phyloP scores from a whole-genome alignment of 2,113 vertebrate genomes.

The Hiodon alosoides region DNA sequence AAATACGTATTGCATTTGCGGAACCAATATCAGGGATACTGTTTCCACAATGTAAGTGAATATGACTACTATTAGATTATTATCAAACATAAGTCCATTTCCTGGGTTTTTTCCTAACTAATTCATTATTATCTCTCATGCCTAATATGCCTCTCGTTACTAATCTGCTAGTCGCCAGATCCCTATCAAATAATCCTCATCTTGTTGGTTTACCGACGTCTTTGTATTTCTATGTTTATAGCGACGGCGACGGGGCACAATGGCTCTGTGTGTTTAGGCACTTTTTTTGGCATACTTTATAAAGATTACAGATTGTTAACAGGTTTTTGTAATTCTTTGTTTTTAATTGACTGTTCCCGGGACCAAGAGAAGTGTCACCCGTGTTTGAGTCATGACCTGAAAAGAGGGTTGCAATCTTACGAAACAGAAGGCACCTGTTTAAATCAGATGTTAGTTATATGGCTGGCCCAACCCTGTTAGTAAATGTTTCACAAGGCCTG shows the following conservation, averaged over 20 bases:
- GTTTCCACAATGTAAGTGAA: constrained; percentile 8
- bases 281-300: not conserved
- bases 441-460: not conserved
- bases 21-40: constrained; percentile 4
- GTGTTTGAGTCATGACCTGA: constrained; percentile 2
- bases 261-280: constrained; percentile 11
- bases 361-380: not conserved
- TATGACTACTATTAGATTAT: constrained; percentile 19
- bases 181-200: not conserved
- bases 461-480: not conserved
- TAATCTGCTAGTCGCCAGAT: not conserved
- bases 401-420: not conserved
- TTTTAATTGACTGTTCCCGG: not conserved
- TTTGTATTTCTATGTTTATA: constrained; percentile 2
- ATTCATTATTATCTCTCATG: not conserved
- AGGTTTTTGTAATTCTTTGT: not conserved
- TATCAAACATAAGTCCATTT: constrained; percentile 4
- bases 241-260: not conserved
- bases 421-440: not conserved
- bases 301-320: not conserved
- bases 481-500: constrained; percentile 3
- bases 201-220: not conserved
- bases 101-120: too few relatives aligned
- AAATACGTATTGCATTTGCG: constrained; percentile 4
- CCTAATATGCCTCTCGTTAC: not conserved